Evolutionary conservation across 2,113 vertebrate genomes (phyloP), one percentile per base, ranked within the genome.

Genomic region (Dermatemys mawii): DNA sequence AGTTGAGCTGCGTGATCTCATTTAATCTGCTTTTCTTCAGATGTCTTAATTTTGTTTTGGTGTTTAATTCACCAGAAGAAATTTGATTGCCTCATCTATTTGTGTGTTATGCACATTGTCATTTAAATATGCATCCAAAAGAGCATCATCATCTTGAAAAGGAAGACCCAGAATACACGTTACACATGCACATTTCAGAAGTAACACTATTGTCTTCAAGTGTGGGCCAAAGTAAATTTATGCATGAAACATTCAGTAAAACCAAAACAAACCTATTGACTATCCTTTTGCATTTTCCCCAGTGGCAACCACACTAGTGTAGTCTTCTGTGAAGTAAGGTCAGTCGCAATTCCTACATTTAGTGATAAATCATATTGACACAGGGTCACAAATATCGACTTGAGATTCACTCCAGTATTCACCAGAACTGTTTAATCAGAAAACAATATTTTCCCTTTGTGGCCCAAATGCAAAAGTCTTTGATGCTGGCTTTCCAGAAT

Each of bases 171-270:
- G 54, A 60, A 19, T 88, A 85, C 11, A 83, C 93, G 88, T 49
- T 0, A 78, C 63, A 91, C 82, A 46, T 95, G 41, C 88, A 81
- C 67, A 80, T 85, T 70, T 44, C 51, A 84, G 32, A 76, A 79
- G 73, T 76, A 27, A 90, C 5, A 2, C 82, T 84, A 78, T 6
- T 81, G 53, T 80, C 92, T 93, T 81, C 78, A 93, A 32, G 78
- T 87, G 79, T 48, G 32, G 87, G 70, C 57, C 54, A 87, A 84
- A 50, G 27, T 41, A 81, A 29, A 90, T 90, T 89, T 94, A 86
- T 75, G 90, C 92, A 81, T 57, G 6, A 86, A 93, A 57, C 75
- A 92, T 60, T 83, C 81, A 91, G 44, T 29, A 86, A 91, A 85
- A 44, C 1, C 13, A 86, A 84, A 87, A 29, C 19, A 86, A 81